Base-by-base conservation (phyloP, 2,888 invertebrate genomes). In the Limnephilus rhombicus region DNA sequence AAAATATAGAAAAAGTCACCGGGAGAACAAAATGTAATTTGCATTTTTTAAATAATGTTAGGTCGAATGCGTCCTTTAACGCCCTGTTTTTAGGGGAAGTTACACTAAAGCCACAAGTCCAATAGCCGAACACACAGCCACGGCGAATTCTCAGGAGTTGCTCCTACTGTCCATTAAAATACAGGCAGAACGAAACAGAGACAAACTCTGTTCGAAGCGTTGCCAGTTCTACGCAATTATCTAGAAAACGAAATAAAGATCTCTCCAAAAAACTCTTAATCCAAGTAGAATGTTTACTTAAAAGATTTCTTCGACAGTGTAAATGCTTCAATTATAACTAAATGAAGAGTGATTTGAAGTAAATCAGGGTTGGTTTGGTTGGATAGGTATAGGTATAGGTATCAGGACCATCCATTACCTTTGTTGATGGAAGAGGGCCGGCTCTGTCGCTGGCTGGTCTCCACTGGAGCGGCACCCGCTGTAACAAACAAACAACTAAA, bases 381-480 rank as follows among this genome's bases (percentile, higher is more conserved):
- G 29, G 82, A 15, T 34, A 41, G 41, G 37, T 34, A n/a, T 34
- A 9, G 29, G 3, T 34, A 34, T n/a, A n/a, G n/a, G 82, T 34
- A 24, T 68, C 68, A 24, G 68, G 24, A 24, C 68, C 11, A 82
- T 37, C 37, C 24, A 87, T 94, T 92, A 94, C 94, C 94, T 94
- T 94, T 94, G 94, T 94, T 94, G 88, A 94, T 94, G 85, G 94
- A 93, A 37, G 94, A 93, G 88, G 94, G 94, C 89, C 94, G 90
- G 82, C 93, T 94, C 86, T 95, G 94, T 94, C 95, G 95, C 94
- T 95, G 95, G 95, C 94, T 95, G 94, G 94, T 94, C 94, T 96
- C 96, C 94, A 95, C 95, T 94, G 95, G 95, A 95, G 95, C 95
- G 94, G 95, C 95, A 95, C 96, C 96, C 95, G 96, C 96, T 96